Base-by-base conservation (phyloP, 2,113 vertebrate species). In the Corythoichthys intestinalis region DNA sequence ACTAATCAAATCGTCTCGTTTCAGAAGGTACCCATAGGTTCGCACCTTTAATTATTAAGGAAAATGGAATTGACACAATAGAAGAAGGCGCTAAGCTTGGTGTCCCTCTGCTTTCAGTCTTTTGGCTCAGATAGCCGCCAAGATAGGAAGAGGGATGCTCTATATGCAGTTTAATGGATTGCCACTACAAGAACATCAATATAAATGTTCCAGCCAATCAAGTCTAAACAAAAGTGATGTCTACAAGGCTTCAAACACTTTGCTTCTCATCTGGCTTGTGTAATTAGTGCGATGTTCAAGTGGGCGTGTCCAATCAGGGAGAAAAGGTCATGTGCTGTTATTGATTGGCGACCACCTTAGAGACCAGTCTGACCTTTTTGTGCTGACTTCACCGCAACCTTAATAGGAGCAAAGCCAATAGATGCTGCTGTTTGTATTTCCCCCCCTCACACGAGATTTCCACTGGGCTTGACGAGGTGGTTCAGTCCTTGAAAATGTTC, bases 121-220 rank as follows among this genome's bases (percentile, higher is more conserved):
- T 54, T 71, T 83, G 80, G 83, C 78, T 85, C 48, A 59, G 39
- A 53, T 52, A 17, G 7, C 60, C 83, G 80, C 66, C 72, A 77
- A 28, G 54, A 53, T 58, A 74, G 70, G 76, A 58, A 69, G 64
- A 34, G 28, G 63, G 73, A 64, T 47, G 59, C 49, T 66, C 72
- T 69, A 76, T 81, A 67, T 77, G 73, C 75, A 77, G 79, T 82
- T 89, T 83, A 85, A 79, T 81, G 80, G 71, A 76, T 58, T 81
- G 71, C 74, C 13, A 70, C 69, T 77, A 69, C 82, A 77, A 80
- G 67, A 74, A 61, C 80, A 86, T 83, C 84, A 73, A 85, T 89
- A 35, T 63, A 77, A 81, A 77, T 67, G 47, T 73, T 73, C 66
- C 85, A 72, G 73, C 66, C 85, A 72, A 14, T 69, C 73, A 77